These are phyloP conservation scores for Glyptemys insculpta DNA, from an alignment of 2,797 vertebrate genomes.

Conservation along the genomic window DNA sequence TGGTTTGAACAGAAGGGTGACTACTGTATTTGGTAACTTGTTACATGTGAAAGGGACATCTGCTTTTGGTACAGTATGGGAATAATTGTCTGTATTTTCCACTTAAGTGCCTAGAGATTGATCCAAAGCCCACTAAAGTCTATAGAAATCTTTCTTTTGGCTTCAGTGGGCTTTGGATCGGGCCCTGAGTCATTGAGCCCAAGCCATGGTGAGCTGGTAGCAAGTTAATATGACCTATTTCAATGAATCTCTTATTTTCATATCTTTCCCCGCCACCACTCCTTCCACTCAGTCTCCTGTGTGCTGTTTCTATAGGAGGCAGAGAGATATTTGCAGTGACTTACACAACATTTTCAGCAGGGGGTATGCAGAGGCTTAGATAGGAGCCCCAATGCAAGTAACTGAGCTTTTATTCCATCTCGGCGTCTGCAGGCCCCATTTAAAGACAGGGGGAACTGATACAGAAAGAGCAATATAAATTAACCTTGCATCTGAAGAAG, in stretches of 20 bases:
- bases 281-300: not conserved
- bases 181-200: not conserved
- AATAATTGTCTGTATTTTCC: not conserved
- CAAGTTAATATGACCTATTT: not conserved
- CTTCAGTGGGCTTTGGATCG: not conserved
- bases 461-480: not conserved
- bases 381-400: not conserved
- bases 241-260: not conserved
- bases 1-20: not conserved
- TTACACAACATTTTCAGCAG: not conserved
- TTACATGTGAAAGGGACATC: not conserved
- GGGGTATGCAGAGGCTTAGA: not conserved
- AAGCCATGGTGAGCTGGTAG: not conserved
- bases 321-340: not conserved
- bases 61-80: not conserved
- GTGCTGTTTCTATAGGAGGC: not conserved
- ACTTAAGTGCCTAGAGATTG: not conserved
- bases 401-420: not conserved
- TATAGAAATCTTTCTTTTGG: not conserved
- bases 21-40: not conserved
- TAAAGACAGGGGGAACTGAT: not conserved
- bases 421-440: not conserved
- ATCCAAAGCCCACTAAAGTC: not conserved
- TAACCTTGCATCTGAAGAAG: too few species aligned
- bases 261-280: not conserved